These are phyloP conservation scores for Sclerurus mexicanus DNA, from an alignment of 2,113 vertebrate species.

Conservation along the genomic window DNA sequence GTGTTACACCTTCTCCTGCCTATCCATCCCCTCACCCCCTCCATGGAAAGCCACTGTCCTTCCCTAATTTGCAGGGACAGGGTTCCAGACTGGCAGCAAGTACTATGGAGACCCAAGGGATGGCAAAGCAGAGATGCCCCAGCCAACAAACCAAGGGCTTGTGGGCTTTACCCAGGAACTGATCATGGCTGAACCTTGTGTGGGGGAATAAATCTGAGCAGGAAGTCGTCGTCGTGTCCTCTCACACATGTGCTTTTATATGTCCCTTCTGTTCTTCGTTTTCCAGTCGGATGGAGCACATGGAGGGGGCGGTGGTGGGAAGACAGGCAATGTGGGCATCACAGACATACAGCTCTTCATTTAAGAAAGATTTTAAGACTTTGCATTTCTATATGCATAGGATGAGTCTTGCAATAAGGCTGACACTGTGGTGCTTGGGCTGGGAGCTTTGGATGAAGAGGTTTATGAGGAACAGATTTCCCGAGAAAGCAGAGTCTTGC, in stretches of 20 bases:
- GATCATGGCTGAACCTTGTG: neutral
- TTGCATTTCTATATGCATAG: neutral
- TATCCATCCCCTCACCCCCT: neutral
- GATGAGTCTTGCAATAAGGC: neutral
- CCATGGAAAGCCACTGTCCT: neutral
- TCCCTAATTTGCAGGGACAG: neutral
- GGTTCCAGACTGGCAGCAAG: neutral
- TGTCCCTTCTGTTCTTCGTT: neutral
- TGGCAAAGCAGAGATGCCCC: neutral
- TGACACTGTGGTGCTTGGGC: neutral
- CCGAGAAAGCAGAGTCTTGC: neutral
- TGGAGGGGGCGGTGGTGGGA: neutral
- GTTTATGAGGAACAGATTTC: conserved; percentile 37
- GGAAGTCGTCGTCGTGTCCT: neutral
- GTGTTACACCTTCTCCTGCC: neutral
- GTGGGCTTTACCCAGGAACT: neutral
- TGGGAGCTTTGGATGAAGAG: neutral
- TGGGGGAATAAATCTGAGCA: neutral
- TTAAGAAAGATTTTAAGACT: neutral
- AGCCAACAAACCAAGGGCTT: neutral
- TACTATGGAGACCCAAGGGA: neutral
- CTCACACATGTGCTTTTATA: neutral
- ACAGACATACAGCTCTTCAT: neutral
- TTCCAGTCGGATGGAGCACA: neutral
- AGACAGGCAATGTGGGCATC: rapidly evolving